phyloP scores from a whole-genome alignment of 2,797 vertebrate species.

The Nothura maculosa region DNA sequence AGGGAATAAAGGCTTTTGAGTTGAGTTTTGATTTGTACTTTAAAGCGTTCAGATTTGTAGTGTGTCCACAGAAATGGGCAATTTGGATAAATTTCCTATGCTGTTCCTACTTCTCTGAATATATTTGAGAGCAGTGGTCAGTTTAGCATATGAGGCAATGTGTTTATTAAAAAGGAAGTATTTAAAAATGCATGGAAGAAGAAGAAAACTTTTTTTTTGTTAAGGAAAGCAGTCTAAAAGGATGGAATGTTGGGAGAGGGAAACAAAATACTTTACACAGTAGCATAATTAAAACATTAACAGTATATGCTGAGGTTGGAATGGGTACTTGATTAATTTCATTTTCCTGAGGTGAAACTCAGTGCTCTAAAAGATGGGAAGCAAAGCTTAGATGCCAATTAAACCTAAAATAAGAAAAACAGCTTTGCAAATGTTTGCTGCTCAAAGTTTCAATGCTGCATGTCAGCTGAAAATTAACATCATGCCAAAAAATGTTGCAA shows the following conservation, averaged over 20 bases:
- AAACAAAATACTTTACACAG: background rate
- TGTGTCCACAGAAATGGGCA: background rate
- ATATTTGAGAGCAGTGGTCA: background rate
- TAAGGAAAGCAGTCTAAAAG: background rate
- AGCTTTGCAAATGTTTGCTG: conserved; percentile 30
- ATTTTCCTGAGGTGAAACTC: background rate
- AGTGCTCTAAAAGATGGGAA: background rate
- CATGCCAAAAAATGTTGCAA: background rate
- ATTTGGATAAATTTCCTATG: background rate
- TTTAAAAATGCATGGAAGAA: background rate
- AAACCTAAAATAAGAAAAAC: conserved; percentile 10
- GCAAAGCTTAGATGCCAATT: background rate
- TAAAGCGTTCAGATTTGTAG: background rate
- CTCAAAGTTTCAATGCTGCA: background rate
- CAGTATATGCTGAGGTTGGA: background rate
- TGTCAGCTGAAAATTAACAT: conserved; percentile 59
- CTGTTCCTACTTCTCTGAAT: background rate
- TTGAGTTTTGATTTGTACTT: background rate
- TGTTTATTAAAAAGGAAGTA: background rate
- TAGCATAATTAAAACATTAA: background rate
- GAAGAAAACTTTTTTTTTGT: background rate
- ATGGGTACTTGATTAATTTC: background rate
- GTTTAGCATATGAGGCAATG: background rate
- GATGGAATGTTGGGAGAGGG: background rate
- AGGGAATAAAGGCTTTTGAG: background rate